phyloP scores from a whole-genome alignment of 2,797 vertebrate species.

The Cyclura pinguis region DNA sequence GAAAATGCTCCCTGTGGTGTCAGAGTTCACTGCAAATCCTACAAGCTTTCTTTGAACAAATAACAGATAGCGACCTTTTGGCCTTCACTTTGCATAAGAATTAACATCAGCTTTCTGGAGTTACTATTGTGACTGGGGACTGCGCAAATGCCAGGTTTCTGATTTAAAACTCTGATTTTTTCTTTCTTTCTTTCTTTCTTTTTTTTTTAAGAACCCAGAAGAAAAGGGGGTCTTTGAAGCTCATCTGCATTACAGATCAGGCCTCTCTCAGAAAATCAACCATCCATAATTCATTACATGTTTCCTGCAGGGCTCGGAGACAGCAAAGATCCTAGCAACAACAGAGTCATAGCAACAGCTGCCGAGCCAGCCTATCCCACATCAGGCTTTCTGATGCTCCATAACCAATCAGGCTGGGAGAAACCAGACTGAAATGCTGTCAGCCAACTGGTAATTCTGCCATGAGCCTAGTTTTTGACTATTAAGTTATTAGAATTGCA shows the following conservation, averaged over 20 bases:
- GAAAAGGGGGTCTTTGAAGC: slow-evolving; percentile 77
- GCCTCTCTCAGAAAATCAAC: slow-evolving; percentile 85
- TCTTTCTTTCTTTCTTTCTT: slow-evolving; percentile 58
- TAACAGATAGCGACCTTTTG: slow-evolving; percentile 86
- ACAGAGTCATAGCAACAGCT: slow-evolving; percentile 94
- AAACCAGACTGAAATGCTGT: slow-evolving; percentile 60
- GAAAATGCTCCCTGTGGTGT: slow-evolving; percentile 78
- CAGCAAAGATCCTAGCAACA: slow-evolving; percentile 91
- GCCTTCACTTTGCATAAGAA: slow-evolving; percentile 87
- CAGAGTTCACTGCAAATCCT: slow-evolving; percentile 79
- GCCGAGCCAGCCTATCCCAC: slow-evolving; percentile 82
- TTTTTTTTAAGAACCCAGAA: slow-evolving; percentile 84
- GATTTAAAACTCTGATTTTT: slow-evolving; percentile 80
- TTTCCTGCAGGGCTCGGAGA: slow-evolving; percentile 88
- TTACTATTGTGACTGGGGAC: slow-evolving; percentile 73
- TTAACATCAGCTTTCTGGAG: slow-evolving; percentile 80
- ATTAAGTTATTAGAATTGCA: slow-evolving; percentile 25
- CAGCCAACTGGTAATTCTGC: slow-evolving; percentile 64
- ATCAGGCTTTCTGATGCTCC: slow-evolving; percentile 76
- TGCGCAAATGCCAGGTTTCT: slow-evolving; percentile 79
- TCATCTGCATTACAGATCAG: slow-evolving; percentile 97
- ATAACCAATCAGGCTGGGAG: slow-evolving; percentile 78
- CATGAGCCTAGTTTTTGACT: slow-evolving; percentile 46
- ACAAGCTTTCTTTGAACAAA: slow-evolving; percentile 87
- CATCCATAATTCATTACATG: slow-evolving; percentile 97